These are phyloP conservation scores for Asobara japonica DNA, from an alignment of 1,140 invertebrate species.

Conservation along the genomic window DNA sequence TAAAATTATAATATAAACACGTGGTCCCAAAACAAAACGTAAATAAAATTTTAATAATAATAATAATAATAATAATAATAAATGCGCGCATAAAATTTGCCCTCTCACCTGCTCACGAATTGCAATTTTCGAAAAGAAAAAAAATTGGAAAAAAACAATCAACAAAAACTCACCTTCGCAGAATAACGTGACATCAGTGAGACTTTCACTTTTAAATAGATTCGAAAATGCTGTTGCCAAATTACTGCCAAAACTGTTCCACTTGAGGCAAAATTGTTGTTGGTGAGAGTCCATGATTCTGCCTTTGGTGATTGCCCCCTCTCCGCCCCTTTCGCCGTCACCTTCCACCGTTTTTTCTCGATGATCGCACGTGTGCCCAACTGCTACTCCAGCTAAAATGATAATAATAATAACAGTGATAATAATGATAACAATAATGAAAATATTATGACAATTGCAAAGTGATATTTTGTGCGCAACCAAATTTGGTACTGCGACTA, in stretches of 20 bases:
- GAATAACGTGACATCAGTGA: constrained; percentile 88
- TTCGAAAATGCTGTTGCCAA: constrained; percentile 87
- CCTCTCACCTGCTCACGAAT: neutral
- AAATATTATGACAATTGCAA: neutral
- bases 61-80: too few relatives aligned
- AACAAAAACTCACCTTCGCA: constrained; percentile 81
- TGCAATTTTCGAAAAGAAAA: neutral
- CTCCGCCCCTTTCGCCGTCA: constrained; percentile 58
- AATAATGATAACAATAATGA: neutral
- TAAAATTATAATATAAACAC: too few relatives aligned
- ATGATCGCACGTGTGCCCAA: constrained; percentile 60
- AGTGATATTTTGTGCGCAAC: too few relatives aligned
- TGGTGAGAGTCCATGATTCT: constrained; percentile 82
- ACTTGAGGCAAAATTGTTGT: constrained; percentile 91
- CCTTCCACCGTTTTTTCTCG: constrained; percentile 57
- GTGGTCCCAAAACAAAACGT: too few relatives aligned
- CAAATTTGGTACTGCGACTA: too few relatives aligned
- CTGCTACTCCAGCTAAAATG: constrained; percentile 60
- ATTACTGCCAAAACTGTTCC: constrained; percentile 91
- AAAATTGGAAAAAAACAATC: neutral
- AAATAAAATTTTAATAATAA: too few relatives aligned
- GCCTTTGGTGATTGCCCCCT: constrained; percentile 58
- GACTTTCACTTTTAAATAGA: constrained; percentile 88
- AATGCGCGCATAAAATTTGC: too few relatives aligned
- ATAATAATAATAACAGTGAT: neutral